Conservation (phyloP, 2,113 vertebrate genomes). For the Microtus montanus region DNA sequence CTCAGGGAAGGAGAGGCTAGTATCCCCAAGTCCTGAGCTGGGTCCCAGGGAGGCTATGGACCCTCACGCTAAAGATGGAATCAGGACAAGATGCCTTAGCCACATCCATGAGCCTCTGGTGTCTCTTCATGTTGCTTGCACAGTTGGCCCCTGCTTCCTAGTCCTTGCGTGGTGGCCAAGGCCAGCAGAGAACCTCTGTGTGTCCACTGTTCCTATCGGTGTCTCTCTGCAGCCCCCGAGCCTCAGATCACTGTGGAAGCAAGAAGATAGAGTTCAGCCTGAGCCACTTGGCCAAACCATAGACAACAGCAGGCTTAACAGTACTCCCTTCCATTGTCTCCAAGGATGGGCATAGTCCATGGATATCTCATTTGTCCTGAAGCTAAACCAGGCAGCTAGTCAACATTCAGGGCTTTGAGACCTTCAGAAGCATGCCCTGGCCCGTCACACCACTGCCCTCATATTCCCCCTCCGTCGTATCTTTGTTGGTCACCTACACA, state of each 20-base stretch:
- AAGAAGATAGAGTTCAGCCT: background rate
- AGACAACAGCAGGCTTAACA: background rate
- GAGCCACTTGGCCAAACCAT: background rate
- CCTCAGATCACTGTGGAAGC: background rate
- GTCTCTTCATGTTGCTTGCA: background rate
- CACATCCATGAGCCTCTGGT: too few species aligned
- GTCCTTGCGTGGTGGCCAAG: background rate
- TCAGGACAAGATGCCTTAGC: background rate
- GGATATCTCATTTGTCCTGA: too few species aligned
- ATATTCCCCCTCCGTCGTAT: background rate
- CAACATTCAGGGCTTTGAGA: background rate
- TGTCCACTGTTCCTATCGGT: background rate
- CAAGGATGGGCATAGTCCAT: background rate
- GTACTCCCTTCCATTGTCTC: background rate
- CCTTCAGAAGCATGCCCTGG: background rate
- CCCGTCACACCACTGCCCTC: background rate
- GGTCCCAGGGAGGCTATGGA: background rate
- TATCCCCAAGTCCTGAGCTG: background rate
- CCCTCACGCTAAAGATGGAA: background rate
- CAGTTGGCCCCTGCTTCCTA: background rate
- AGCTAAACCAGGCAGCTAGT: background rate
- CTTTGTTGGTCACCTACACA: background rate
- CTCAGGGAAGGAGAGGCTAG: background rate
- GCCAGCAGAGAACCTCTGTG: background rate
- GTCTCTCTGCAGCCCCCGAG: background rate